These are phyloP conservation scores for Epicampocera succincta DNA, from an alignment of 2,888 invertebrate species.

Conservation along the genomic window DNA sequence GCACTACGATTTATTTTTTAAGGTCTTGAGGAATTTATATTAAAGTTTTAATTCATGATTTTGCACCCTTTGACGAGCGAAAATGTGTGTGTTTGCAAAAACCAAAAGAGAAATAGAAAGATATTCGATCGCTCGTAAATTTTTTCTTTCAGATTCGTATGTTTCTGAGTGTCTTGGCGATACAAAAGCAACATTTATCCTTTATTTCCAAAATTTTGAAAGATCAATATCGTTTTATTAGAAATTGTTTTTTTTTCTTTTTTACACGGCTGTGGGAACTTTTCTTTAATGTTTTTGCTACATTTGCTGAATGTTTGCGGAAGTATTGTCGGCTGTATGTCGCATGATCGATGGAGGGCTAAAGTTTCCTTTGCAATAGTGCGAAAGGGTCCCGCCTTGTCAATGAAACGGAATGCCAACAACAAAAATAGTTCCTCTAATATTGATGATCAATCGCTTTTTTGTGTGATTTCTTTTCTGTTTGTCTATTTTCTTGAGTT, in stretches of 20 bases:
- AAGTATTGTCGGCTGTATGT: slow-evolving; percentile 51
- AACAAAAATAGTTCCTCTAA: slow-evolving; percentile 23
- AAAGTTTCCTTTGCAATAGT: slow-evolving; percentile 68
- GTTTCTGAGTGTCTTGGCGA: neutral
- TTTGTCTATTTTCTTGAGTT: slow-evolving; percentile 55
- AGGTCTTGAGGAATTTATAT: slow-evolving; percentile 22
- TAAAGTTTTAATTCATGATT: slow-evolving; percentile 42
- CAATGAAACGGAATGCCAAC: slow-evolving; percentile 12
- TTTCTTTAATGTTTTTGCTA: slow-evolving; percentile 52
- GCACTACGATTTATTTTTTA: slow-evolving; percentile 63
- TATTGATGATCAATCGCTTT: slow-evolving; percentile 64
- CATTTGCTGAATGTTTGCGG: slow-evolving; percentile 71
- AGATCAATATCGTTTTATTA: slow-evolving; percentile 71
- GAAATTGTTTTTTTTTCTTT: slow-evolving; percentile 42
- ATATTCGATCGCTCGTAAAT: slow-evolving; percentile 79
- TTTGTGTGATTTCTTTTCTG: slow-evolving; percentile 42
- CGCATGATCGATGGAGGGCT: slow-evolving; percentile 72
- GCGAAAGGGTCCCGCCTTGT: slow-evolving; percentile 72
- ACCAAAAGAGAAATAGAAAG: slow-evolving; percentile 71
- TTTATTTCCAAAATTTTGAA: slow-evolving; percentile 51
- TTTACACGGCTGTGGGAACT: slow-evolving; percentile 71
- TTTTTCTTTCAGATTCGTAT: slow-evolving; percentile 44
- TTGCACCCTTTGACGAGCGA: slow-evolving; percentile 77
- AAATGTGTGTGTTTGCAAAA: slow-evolving; percentile 42
- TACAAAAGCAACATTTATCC: slow-evolving; percentile 56